Base-by-base conservation (phyloP, 2,888 invertebrate species). In the Dryobotodes eremita region DNA sequence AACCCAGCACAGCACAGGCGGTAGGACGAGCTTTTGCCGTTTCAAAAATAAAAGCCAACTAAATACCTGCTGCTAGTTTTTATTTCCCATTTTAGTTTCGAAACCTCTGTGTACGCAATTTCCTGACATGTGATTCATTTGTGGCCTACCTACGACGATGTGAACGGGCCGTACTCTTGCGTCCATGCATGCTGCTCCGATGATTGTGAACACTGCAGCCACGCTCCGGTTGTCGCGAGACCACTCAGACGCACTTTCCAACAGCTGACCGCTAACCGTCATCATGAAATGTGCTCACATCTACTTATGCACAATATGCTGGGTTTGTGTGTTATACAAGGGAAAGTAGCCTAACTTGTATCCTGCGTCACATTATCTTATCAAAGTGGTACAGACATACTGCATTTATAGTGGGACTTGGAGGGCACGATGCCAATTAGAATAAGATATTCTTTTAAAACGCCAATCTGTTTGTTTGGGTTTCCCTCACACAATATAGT, bases 221-320 rank as follows among this genome's bases (percentile, higher is more conserved):
- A 76, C 64, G 76, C 64, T 71, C 84, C 69, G 57, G 7, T 48
- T 76, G 50, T 13, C 36, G 23, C 70, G 53, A 68, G 55, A 66
- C 50, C 84, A 36, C 46, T 48, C 80, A 57, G 46, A 62, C 71
- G 69, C 76, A 80, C 85, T 84, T 76, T 84, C 71, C 65, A 75
- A 57, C 71, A 72, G 69, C 76, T 84, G 80, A 83, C 76, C 84
- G 69, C 75, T 83, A n/a, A 17, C 62, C 48, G 57, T 62, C 71
- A 82, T 71, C 71, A 57, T 68, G 23, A 23, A 64, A 71, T 71
- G 5, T 69, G 13, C 74, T 75, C 46, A 65, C 57, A 26, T 62
- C 10, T 69, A 69, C n/a, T n/a, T 64, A 64, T 13, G 36, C n/a
- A 59, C 26, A 15, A 20, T 62, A 69, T 15, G 31, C 71, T 62